phyloP scores from a whole-genome alignment of 2,797 vertebrate species.

The Gymnoscopelus braueri region DNA sequence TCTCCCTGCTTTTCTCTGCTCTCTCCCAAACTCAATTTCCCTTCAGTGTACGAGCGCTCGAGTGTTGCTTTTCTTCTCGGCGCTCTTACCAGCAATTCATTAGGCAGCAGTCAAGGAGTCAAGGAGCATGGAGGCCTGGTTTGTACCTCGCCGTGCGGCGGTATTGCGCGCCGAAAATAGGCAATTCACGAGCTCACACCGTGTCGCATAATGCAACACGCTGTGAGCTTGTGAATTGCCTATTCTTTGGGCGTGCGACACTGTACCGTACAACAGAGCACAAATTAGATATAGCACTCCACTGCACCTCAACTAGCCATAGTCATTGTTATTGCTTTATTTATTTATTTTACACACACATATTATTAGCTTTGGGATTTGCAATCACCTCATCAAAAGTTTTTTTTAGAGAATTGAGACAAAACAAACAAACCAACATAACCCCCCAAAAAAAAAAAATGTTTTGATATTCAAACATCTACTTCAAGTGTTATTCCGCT shows the following conservation, averaged over 20 bases:
- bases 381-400: conserved; percentile 48
- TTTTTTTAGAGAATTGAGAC: conserved; percentile 13
- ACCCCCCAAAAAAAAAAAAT: conserved; percentile 18
- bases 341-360: conserved; percentile 44
- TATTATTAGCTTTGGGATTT: conserved; percentile 46
- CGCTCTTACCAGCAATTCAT: conserved; percentile 63
- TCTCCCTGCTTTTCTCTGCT: conserved; percentile 44
- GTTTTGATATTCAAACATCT: conserved; percentile 63
- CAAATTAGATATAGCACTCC: conserved; percentile 20
- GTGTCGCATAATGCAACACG: too few species aligned
- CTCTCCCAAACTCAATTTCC: conserved; percentile 63
- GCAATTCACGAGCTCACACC: too few species aligned
- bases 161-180: too few species aligned
- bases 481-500: conserved; percentile 73
- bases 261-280: too few species aligned
- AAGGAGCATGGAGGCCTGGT: conserved; percentile 19
- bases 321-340: conserved; percentile 45
- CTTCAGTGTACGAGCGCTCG: conserved; percentile 21
- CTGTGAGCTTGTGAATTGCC: too few species aligned
- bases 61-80: conserved; percentile 51
- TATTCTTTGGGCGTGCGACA: too few species aligned
- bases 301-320: conserved; percentile 61
- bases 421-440: conserved; percentile 54
- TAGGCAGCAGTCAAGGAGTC: conserved; percentile 64
- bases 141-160: too few species aligned